Conservation (phyloP, 64 coral and sea anemone species). For the Hydrozoanthus tunicans region DNA sequence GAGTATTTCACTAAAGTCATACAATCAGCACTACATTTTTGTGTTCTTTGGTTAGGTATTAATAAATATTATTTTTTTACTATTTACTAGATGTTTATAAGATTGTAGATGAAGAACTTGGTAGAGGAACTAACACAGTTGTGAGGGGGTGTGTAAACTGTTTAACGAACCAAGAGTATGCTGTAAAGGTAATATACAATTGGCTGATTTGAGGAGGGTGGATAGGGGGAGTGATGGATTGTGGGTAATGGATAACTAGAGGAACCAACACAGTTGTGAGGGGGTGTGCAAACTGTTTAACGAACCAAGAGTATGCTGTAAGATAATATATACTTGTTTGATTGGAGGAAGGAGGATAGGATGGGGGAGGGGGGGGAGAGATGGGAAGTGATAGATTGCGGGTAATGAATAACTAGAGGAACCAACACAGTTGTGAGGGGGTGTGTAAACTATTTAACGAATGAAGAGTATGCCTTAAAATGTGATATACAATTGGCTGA, state of each 20-base stretch:
- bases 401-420: constrained; percentile 68
- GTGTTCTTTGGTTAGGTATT: no score
- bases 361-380: no score
- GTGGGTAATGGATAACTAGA: not conserved
- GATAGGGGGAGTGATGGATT: no score
- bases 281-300: constrained; percentile 65
- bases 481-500: not conserved
- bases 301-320: constrained; percentile 87
- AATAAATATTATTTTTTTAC: no score
- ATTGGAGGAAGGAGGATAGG: no score
- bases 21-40: no score
- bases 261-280: constrained; percentile 68
- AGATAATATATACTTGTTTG: constrained; percentile 17
- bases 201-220: no score
- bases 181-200: constrained; percentile 66
- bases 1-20: no score
- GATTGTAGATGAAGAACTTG: constrained; percentile 73
- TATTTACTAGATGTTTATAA: constrained; percentile 72
- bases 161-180: constrained; percentile 81
- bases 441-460: constrained; percentile 78
- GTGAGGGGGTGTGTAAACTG: constrained; percentile 83
- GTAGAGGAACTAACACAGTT: constrained; percentile 74
- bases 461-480: constrained; percentile 88
- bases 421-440: constrained; percentile 72
- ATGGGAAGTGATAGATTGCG: no score